Conservation (phyloP, 2,888 invertebrate genomes). For the Tetragonula carbonaria region DNA sequence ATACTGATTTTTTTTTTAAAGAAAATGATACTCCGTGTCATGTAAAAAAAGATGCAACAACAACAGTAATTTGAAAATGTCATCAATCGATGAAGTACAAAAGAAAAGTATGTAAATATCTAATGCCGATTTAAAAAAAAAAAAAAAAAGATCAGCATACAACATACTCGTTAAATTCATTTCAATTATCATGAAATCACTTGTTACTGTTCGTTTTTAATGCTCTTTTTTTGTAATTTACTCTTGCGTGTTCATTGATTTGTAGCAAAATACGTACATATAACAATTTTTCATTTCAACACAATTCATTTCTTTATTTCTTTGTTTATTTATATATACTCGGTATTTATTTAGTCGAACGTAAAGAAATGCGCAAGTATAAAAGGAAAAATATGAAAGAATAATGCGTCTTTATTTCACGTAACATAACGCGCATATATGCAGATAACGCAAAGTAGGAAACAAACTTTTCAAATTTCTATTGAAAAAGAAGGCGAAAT, state of each 20-base stretch:
- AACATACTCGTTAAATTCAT: slow-evolving; percentile 13
- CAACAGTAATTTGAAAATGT: background rate
- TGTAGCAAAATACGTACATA: slow-evolving; percentile 7
- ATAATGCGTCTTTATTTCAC: slow-evolving; percentile 4
- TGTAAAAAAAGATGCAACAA: background rate
- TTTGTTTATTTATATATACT: background rate
- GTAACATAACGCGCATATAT: slow-evolving; percentile 5
- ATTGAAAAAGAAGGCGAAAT: slow-evolving; percentile 28
- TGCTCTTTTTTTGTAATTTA: background rate
- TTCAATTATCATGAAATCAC: slow-evolving; percentile 29
- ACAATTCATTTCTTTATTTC: background rate
- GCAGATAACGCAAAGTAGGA: slow-evolving; percentile 28
- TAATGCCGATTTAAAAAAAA: background rate
- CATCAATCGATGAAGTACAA: background rate
- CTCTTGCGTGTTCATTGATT: slow-evolving; percentile 1
- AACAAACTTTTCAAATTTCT: slow-evolving; percentile 15
- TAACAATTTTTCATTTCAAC: background rate
- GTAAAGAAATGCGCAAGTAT: slow-evolving; percentile 16
- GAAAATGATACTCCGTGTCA: background rate
- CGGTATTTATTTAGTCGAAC: background rate
- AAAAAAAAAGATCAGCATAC: background rate
- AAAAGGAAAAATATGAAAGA: slow-evolving; percentile 30
- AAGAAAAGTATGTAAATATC: background rate
- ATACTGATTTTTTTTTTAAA: background rate
- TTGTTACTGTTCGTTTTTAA: background rate